A percentile compares a stretch with the other conserved stretches of the same genome.
Conservation (phyloP, 2,888 invertebrate species). For the Augochlorella aurata region DNA sequence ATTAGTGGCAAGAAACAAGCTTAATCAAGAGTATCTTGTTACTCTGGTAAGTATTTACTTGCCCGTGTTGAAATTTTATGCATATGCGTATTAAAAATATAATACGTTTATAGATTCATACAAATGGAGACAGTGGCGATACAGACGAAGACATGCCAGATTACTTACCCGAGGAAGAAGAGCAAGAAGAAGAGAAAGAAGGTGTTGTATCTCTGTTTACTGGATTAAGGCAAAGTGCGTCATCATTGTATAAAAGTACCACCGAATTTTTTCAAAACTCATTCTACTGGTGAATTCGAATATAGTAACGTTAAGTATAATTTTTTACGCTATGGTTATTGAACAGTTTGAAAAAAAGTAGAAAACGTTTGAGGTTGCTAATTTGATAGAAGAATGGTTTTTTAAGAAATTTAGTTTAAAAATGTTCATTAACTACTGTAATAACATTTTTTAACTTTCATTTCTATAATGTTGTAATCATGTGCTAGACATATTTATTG, state of each 20-base stretch:
- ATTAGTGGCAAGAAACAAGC: slow-evolving; percentile 80
- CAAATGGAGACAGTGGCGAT: slow-evolving; percentile 68
- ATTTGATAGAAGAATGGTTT: slow-evolving; percentile 8
- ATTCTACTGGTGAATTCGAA: slow-evolving; percentile 78
- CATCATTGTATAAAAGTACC: slow-evolving; percentile 79
- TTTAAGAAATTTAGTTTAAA: slow-evolving; percentile 16
- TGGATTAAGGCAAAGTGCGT: slow-evolving; percentile 80
- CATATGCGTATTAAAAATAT: background rate
- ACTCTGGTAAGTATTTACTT: slow-evolving; percentile 72
- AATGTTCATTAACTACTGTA: slow-evolving; percentile 12
- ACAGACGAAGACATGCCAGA: slow-evolving; percentile 78
- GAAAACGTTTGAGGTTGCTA: slow-evolving; percentile 20
- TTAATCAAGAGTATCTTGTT: slow-evolving; percentile 81
- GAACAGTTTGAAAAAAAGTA: slow-evolving; percentile 21
- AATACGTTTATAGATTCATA: slow-evolving; percentile 67
- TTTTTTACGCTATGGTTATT: slow-evolving; percentile 33
- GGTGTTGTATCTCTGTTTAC: slow-evolving; percentile 81
- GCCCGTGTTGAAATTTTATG: background rate
- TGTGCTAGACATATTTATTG: slow-evolving; percentile 12
- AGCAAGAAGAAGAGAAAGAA: slow-evolving; percentile 76
- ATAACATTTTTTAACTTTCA: slow-evolving; percentile 30
- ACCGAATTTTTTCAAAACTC: slow-evolving; percentile 79
- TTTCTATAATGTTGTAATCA: slow-evolving; percentile 27
- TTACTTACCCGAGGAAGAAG: slow-evolving; percentile 79
- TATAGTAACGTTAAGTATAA: slow-evolving; percentile 23